Percentiles rank a stretch among this genome's conserved stretches.
These are phyloP conservation scores for Xanthia togata DNA, from an alignment of 2,888 invertebrate genomes.

Conservation along the genomic window DNA sequence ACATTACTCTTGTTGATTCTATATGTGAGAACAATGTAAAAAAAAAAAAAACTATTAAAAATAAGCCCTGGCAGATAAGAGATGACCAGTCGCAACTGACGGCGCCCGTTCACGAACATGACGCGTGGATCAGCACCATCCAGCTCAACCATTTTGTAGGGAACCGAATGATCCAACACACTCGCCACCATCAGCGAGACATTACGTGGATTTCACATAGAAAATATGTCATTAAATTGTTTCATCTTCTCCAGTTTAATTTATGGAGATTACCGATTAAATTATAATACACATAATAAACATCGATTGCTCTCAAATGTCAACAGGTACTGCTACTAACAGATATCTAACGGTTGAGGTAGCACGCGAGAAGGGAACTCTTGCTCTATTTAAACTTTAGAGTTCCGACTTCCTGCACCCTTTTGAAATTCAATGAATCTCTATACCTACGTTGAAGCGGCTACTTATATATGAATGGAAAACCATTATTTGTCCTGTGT, in stretches of 20 bases:
- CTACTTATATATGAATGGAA: neutral
- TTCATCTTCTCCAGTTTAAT: neutral
- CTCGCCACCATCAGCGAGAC: no score
- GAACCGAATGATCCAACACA: no score
- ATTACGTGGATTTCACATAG: neutral
- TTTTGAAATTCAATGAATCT: constrained; percentile 21
- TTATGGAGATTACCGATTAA: neutral
- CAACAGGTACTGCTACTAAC: neutral
- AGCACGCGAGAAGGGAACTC: neutral
- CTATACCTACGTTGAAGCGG: neutral
- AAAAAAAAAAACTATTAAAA: no score
- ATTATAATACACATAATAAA: neutral
- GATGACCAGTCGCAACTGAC: no score
- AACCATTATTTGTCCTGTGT: neutral
- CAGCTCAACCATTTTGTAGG: no score
- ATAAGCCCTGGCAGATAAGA: no score
- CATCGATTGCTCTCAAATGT: neutral
- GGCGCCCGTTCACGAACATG: no score
- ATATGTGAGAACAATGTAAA: no score
- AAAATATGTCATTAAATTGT: neutral
- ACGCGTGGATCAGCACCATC: no score
- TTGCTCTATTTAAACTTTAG: constrained; percentile 7
- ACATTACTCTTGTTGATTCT: no score
- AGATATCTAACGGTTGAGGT: neutral
- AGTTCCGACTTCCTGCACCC: constrained; percentile 6